Base-by-base conservation (phyloP, 2,113 vertebrate genomes). In the Myanophis thanlyinensis region DNA sequence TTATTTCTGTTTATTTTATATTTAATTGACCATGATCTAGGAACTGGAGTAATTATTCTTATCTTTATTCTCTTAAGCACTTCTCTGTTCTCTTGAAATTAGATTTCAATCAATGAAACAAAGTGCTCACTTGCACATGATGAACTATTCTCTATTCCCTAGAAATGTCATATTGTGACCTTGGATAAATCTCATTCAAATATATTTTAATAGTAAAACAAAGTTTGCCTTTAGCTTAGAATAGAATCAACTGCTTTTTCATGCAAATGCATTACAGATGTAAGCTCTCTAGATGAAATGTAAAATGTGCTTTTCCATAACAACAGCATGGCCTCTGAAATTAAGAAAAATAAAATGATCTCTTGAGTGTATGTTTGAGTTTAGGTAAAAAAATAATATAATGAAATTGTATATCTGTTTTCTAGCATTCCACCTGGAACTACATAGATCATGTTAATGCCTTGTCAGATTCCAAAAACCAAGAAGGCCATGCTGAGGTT, bases 11-110 rank as follows among this genome's bases (percentile, higher is more conserved):
- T 96, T 96, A 86, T 91, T 96, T 95, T 96, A 94, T 94, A 94
- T 93, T 95, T 93, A 95, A 91, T 92, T 93, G 93, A 95, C 93
- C 90, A 91, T 7, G 92, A 94, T 97, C 93, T 95, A 5, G 95
- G 85, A 91, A 96, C 80, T 93, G 84, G 91, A 95, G 94, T 92
- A 95, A 95, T 97, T 97, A 80, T 97, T 96, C 95, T 89, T 89
- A 18, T 91, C 93, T 94, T 89, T 46, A 92, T 62, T 96, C 89
- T 97, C 91, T 94, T 94, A 94, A 96, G 96, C 93, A 85, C 92
- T 93, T 94, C 93, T 56, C 46, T 80, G 51, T 73, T 20, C 94
- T 94, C 90, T 93, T 30, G 2, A 94, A 95, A 88, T 54, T 86
- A 93, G 85, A 95, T 95, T 96, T 95, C 96, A 93, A 67, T 96